These are phyloP conservation scores for Auanema freiburgensis DNA, from an alignment of 2,888 invertebrate genomes.

Conservation along the genomic window DNA sequence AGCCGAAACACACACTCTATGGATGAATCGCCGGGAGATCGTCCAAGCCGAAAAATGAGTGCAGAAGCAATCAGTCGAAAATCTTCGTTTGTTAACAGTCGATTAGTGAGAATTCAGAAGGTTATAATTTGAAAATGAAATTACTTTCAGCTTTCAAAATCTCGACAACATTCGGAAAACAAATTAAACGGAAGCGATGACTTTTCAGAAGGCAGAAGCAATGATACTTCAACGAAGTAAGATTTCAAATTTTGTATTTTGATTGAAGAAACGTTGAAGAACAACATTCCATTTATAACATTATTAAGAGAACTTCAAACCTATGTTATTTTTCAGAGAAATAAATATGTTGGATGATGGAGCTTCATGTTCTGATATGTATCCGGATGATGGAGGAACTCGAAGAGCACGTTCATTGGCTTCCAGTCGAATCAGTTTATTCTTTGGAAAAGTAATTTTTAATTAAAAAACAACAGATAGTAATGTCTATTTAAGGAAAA, in stretches of 20 bases:
- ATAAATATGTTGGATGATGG: slow-evolving; percentile 5
- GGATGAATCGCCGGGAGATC: slow-evolving; percentile 34
- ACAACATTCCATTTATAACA: neutral
- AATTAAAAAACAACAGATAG: neutral
- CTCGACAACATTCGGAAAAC: slow-evolving; percentile 24
- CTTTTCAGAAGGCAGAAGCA: slow-evolving; percentile 33
- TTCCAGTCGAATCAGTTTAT: slow-evolving; percentile 45
- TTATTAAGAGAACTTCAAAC: neutral
- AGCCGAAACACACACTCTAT: slow-evolving; percentile 46
- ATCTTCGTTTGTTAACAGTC: slow-evolving; percentile 47
- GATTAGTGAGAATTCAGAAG: slow-evolving; percentile 38
- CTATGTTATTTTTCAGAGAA: slow-evolving; percentile 1
- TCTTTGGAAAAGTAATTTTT: slow-evolving; percentile 40
- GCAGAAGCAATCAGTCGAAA: slow-evolving; percentile 49
- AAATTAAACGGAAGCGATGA: slow-evolving; percentile 42
- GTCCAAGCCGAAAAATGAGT: slow-evolving; percentile 45
- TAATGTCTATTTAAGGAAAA: slow-evolving; percentile 22
- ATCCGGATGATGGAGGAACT: slow-evolving; percentile 43
- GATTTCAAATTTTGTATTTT: neutral
- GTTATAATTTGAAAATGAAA: too few species aligned
- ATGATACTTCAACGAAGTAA: slow-evolving; percentile 38
- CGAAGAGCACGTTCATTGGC: slow-evolving; percentile 43
- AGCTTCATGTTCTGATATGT: slow-evolving; percentile 23
- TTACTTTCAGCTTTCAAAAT: slow-evolving; percentile 31
- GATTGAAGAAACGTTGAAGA: neutral